A percentile compares a stretch with the other conserved stretches of the same genome.
Evolutionary conservation across 2,797 vertebrate species (phyloP).

Genomic region (Anomalospiza imberbis): DNA sequence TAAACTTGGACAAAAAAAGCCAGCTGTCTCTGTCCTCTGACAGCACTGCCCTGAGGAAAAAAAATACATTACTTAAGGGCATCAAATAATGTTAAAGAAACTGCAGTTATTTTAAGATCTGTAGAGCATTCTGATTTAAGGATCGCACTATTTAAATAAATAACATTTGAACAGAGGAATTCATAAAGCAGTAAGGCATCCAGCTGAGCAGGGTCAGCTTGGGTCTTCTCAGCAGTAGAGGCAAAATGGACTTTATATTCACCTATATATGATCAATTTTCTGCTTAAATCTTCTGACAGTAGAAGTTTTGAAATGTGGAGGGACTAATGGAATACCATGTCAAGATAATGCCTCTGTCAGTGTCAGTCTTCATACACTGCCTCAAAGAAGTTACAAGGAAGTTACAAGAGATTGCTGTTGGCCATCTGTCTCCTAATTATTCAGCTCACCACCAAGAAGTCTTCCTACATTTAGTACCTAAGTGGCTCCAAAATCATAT

Average conservation of each 20-base stretch:
- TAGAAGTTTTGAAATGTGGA: neutral
- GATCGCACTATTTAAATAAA: neutral
- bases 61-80: neutral
- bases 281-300: neutral
- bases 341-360: neutral
- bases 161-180: neutral
- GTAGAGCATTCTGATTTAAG: neutral
- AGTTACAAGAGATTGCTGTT: neutral
- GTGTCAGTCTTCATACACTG: neutral
- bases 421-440: neutral
- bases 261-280: neutral
- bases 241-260: neutral
- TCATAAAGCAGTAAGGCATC: neutral
- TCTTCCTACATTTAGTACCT: neutral
- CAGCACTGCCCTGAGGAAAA: neutral
- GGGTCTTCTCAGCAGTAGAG: neutral
- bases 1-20: neutral
- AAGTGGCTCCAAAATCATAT: neutral
- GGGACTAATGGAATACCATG: neutral
- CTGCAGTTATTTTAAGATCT: neutral
- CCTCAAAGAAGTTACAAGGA: neutral
- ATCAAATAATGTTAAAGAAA: neutral
- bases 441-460: neutral
- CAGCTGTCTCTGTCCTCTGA: neutral
- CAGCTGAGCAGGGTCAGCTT: neutral